Conservation (phyloP, 1,140 invertebrate genomes). For the Tetranychus urticae region DNA sequence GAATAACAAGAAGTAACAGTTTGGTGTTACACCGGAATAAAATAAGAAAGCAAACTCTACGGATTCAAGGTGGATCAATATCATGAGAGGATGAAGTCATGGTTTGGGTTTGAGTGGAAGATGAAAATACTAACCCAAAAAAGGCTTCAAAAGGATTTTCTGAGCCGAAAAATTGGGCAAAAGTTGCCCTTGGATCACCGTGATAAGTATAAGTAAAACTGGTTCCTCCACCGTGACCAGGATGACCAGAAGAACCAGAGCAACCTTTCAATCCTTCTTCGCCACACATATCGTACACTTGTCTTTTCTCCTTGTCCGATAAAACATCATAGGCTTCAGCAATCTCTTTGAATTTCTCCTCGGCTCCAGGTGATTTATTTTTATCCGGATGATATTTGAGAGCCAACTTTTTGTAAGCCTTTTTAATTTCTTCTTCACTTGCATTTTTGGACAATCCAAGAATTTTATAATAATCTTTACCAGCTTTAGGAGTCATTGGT, state of each 20-base stretch:
- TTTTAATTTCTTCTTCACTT: conserved; percentile 86
- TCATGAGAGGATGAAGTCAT: not conserved
- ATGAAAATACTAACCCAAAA: conserved; percentile 21
- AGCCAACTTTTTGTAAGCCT: conserved; percentile 87
- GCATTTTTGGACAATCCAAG: conserved; percentile 27
- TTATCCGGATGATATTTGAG: conserved; percentile 98
- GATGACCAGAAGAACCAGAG: conserved; percentile 17
- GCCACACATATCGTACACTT: conserved; percentile 83
- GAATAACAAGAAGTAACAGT: no score
- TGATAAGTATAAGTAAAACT: conserved; percentile 38
- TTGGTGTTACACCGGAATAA: no score
- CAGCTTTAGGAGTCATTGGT: not conserved
- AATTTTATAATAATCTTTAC: conserved; percentile 1
- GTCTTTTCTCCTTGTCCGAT: conserved; percentile 78
- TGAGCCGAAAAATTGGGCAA: conserved; percentile 81
- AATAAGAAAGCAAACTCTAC: no score
- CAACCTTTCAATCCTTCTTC: conserved; percentile 72
- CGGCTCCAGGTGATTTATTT: conserved; percentile 76
- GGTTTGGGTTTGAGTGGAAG: not conserved
- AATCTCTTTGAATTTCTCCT: conserved; percentile 92
- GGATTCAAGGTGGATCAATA: not conserved
- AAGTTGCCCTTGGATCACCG: conserved; percentile 71
- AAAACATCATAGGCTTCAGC: conserved; percentile 96
- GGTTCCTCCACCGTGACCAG: conserved; percentile 13
- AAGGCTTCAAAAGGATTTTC: conserved; percentile 51